Conservation (phyloP, 2,888 invertebrate genomes). For the Scaeva pyrastri region DNA sequence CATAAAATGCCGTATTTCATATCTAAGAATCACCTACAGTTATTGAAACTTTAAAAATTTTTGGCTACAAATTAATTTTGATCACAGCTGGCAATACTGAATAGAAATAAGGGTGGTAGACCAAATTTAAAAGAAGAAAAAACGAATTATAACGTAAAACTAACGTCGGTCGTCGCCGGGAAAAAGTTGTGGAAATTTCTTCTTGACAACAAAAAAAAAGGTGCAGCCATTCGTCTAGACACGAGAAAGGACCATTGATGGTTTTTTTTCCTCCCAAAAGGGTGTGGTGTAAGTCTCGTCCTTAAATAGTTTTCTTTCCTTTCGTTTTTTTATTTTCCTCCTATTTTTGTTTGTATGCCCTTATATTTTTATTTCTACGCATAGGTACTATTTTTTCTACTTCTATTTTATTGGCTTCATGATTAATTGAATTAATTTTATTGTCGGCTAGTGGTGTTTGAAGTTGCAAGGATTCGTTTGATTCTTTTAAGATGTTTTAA, state of each 20-base stretch:
- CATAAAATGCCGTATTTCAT: too few relatives aligned
- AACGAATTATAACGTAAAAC: background rate
- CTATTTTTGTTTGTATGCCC: conserved; percentile 3
- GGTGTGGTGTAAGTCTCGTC: conserved; percentile 8
- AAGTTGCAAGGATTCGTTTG: conserved; percentile 61
- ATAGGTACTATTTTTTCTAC: background rate
- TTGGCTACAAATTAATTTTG: background rate
- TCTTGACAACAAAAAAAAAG: conserved; percentile 35
- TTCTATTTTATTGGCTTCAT: conserved; percentile 60
- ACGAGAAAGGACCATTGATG: conserved; percentile 57
- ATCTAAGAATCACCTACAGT: too few relatives aligned
- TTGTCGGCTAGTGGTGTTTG: conserved; percentile 59
- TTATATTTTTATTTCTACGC: background rate
- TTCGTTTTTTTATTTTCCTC: background rate
- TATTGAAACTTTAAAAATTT: too few relatives aligned
- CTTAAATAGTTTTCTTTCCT: background rate
- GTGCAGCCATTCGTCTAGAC: conserved; percentile 72
- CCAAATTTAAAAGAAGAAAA: background rate
- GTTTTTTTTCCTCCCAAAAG: conserved; percentile 13
- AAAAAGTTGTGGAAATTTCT: conserved; percentile 10
- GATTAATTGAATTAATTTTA: conserved; percentile 76
- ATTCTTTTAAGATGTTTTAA: conserved; percentile 48
- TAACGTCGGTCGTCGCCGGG: conserved; percentile 4
- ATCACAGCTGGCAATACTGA: conserved; percentile 10
- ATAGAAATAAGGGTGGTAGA: background rate